Evolutionary conservation across 2,888 invertebrate species (phyloP).

Genomic region (Eupithecia exiguata): DNA sequence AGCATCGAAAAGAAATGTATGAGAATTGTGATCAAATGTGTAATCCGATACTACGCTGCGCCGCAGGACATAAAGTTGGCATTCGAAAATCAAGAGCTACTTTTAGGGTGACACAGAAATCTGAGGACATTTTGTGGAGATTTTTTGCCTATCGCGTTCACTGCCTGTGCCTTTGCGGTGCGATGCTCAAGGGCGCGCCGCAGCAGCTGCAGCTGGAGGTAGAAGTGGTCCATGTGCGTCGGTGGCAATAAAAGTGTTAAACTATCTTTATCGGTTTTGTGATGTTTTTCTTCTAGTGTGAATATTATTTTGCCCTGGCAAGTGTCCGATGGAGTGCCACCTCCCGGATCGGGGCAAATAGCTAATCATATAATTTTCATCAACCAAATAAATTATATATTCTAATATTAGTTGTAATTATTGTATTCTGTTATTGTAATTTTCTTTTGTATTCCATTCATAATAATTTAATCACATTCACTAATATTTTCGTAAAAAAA

Average conservation of each 20-base stretch:
- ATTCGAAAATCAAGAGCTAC: conserved; percentile 71
- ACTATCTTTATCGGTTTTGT: neutral
- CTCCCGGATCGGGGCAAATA: neutral
- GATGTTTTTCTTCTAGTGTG: neutral
- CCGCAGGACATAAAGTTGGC: conserved; percentile 67
- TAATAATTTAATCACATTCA: no score
- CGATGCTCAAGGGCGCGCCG: no score
- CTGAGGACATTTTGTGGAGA: neutral
- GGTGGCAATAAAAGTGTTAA: neutral
- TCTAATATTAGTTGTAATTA: no score
- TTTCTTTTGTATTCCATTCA: no score
- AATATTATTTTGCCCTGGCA: neutral
- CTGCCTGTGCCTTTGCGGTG: no score
- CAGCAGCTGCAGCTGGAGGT: no score
- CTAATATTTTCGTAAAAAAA: no score
- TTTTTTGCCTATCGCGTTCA: neutral
- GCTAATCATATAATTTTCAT: neutral
- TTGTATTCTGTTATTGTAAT: no score
- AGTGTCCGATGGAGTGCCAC: neutral
- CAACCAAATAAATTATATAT: neutral
- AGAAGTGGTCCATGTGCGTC: neutral
- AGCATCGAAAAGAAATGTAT: conserved; percentile 4
- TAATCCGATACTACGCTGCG: conserved; percentile 53
- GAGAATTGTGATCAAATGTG: conserved; percentile 40
- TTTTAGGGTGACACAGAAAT: conserved; percentile 47